Evolutionary conservation across 2,888 invertebrate genomes (phyloP).

Genomic region (Caenorhabditis becei): DNA sequence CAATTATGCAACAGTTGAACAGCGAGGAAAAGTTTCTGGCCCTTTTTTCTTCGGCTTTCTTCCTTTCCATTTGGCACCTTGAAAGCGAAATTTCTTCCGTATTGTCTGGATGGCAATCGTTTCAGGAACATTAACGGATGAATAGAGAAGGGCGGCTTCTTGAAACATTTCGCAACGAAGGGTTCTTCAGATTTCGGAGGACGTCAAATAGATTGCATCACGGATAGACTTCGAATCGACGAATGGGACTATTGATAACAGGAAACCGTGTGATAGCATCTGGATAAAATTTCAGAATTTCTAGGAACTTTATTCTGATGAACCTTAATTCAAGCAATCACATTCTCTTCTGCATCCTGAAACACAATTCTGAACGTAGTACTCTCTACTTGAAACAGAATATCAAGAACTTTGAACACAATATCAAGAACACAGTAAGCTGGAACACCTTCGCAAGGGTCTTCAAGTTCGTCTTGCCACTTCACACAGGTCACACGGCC

Average conservation of each 20-base stretch:
- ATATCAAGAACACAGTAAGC: no score
- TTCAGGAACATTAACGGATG: constrained; percentile 4
- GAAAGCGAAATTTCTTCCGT: constrained; percentile 3
- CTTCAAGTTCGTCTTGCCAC: constrained; percentile 1
- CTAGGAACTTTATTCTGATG: background rate
- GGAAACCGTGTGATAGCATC: no score
- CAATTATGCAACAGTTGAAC: constrained; percentile 23
- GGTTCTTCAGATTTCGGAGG: background rate
- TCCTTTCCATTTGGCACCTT: constrained; percentile 9
- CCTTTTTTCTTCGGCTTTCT: background rate
- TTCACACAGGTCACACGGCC: constrained; percentile 2
- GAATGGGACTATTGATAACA: no score
- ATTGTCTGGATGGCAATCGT: constrained; percentile 6
- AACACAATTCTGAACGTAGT: no score
- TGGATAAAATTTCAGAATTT: background rate
- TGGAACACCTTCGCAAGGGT: no score
- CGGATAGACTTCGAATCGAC: background rate
- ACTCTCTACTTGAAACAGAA: no score
- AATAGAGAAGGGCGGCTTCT: background rate
- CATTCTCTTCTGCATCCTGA: no score
- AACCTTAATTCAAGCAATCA: no score
- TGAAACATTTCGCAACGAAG: constrained; percentile 1
- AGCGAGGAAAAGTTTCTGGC: constrained; percentile 5
- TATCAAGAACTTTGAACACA: no score
- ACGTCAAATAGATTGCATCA: background rate